phyloP scores from a whole-genome alignment of 2,113 vertebrate genomes.

The Vireo altiloquus region DNA sequence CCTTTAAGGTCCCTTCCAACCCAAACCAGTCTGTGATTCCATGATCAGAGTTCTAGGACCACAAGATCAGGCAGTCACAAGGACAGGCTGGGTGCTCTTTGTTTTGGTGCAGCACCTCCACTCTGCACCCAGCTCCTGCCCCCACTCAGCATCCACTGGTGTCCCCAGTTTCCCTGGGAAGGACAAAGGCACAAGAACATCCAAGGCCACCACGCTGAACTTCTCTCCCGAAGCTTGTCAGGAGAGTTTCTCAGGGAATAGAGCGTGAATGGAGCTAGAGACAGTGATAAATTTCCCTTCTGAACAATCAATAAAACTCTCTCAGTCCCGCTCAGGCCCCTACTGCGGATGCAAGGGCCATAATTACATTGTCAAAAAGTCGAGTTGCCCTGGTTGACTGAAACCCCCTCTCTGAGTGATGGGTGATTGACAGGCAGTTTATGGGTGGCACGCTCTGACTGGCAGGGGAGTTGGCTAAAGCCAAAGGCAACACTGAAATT shows the following conservation, averaged over 20 bases:
- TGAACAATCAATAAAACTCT: constrained; percentile 90
- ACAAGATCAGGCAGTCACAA: not conserved
- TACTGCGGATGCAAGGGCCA: constrained; percentile 77
- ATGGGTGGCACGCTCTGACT: constrained; percentile 75
- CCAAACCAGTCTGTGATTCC: not conserved
- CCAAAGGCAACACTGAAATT: constrained; percentile 73
- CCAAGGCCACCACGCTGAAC: constrained; percentile 62
- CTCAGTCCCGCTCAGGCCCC: constrained; percentile 75
- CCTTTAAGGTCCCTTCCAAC: not conserved
- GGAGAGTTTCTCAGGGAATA: constrained; percentile 75
- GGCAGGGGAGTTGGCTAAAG: constrained; percentile 75
- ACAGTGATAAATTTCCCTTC: constrained; percentile 97
- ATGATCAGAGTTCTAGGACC: rapidly evolving
- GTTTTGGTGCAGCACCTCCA: not conserved
- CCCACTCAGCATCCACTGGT: not conserved
- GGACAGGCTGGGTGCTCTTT: not conserved
- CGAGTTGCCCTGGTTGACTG: constrained; percentile 72
- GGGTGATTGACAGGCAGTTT: constrained; percentile 78
- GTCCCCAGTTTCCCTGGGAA: constrained; percentile 37
- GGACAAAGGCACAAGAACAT: constrained; percentile 69
- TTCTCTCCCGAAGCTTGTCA: constrained; percentile 72
- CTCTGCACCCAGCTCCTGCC: not conserved
- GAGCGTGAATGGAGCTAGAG: constrained; percentile 72
- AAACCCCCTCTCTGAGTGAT: constrained; percentile 72
- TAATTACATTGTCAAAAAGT: constrained; percentile 97